Conservation (phyloP, 1,140 invertebrate genomes). For the Geopemphigus sp. region DNA sequence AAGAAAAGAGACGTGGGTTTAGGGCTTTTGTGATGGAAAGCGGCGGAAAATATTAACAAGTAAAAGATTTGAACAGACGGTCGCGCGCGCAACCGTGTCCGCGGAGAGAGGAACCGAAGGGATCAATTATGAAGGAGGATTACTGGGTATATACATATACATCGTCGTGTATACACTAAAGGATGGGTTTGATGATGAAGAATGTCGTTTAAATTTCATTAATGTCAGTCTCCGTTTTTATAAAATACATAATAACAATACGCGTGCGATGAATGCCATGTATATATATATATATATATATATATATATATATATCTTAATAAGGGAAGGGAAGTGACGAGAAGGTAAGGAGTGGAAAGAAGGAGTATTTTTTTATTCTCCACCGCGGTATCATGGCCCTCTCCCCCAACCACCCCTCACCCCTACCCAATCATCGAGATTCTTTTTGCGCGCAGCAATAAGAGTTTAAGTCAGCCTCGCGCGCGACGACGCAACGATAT, state of each 20-base stretch:
- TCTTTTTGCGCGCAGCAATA: constrained; percentile 7
- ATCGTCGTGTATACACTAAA: neutral
- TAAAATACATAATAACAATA: constrained; percentile 21
- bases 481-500: neutral
- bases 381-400: no score
- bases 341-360: neutral
- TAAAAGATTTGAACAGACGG: constrained; percentile 37
- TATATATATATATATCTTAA: no score
- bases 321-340: neutral
- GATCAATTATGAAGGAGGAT: constrained; percentile 49
- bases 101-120: constrained; percentile 27
- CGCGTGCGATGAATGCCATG: neutral
- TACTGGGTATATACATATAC: neutral
- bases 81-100: no score
- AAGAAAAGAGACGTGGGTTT: constrained; percentile 36
- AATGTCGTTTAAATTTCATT: constrained; percentile 50
- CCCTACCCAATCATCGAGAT: neutral
- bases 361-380: neutral
- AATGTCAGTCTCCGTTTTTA: constrained; percentile 44
- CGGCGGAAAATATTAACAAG: constrained; percentile 49
- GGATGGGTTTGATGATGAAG: constrained; percentile 48
- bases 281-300: no score
- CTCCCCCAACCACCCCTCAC: no score
- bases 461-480: constrained; percentile 18
- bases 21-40: constrained; percentile 46